phyloP scores from a whole-genome alignment of 2,888 invertebrate genomes.

The Toxonevra muliebris region DNA sequence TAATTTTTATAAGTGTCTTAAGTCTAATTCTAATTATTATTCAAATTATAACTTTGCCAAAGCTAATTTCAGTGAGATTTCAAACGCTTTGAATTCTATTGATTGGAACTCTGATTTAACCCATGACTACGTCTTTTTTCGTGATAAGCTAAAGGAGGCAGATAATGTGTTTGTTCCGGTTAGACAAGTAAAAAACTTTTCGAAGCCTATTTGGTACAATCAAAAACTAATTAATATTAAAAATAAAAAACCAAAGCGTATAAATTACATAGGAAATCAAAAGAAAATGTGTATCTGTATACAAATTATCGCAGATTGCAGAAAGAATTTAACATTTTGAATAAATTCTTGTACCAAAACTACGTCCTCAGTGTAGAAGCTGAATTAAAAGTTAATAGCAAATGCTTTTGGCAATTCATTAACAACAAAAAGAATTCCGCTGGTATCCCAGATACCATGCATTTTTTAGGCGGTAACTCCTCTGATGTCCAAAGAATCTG shows the following conservation, averaged over 20 bases:
- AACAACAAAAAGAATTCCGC: no score
- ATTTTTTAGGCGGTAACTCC: no score
- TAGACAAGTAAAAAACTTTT: no score
- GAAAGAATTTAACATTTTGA: conserved; percentile 8
- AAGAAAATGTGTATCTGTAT: conserved; percentile 1
- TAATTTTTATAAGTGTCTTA: not conserved
- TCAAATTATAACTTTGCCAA: not conserved
- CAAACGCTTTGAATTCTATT: not conserved
- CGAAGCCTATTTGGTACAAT: conserved; percentile 1
- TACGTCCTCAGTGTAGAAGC: no score
- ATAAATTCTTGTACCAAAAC: conserved; percentile 10
- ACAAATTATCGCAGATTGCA: not conserved
- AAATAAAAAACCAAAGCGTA: conserved; percentile 13
- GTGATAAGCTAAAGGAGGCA: not conserved
- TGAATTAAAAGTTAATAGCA: no score
- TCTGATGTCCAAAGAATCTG: no score
- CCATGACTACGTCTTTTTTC: not conserved
- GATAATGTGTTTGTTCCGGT: no score
- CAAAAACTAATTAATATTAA: conserved; percentile 6
- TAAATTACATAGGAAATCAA: not conserved
- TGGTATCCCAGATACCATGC: no score
- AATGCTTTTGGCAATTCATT: no score
- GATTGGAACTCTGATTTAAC: conserved; percentile 9
- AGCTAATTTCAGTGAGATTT: not conserved
- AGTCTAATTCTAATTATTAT: not conserved